phyloP scores from a whole-genome alignment of 1,140 invertebrate genomes.

The Nymphalis io region DNA sequence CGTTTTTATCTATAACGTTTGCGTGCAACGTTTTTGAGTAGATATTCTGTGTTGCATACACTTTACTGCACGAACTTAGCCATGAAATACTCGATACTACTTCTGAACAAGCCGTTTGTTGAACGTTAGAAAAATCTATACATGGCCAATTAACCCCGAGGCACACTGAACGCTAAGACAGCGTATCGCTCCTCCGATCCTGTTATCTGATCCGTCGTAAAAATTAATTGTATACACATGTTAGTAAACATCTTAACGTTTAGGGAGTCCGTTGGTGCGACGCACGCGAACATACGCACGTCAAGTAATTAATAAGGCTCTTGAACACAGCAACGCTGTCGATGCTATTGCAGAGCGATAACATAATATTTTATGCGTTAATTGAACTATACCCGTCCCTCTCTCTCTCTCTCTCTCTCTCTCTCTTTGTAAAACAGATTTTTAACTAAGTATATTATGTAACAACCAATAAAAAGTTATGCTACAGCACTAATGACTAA shows the following conservation, averaged over 20 bases:
- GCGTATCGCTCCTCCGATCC: constrained; percentile 62
- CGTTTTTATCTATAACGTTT: background rate
- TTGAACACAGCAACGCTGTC: background rate
- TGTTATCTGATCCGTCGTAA: constrained; percentile 76
- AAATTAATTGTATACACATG: constrained; percentile 79
- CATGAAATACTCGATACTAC: background rate
- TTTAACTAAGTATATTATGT: too few species aligned
- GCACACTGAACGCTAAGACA: constrained; percentile 41
- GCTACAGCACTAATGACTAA: too few species aligned
- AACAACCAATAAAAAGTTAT: too few species aligned
- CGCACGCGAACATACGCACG: constrained; percentile 45
- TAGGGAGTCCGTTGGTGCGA: constrained; percentile 46
- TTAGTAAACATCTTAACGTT: constrained; percentile 74
- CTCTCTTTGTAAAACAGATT: too few species aligned
- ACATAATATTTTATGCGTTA: too few species aligned
- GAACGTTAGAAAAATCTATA: constrained; percentile 11
- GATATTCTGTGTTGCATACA: too few species aligned
- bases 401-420: too few species aligned
- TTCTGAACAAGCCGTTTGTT: background rate
- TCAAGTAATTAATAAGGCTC: constrained; percentile 12
- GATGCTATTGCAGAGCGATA: too few species aligned
- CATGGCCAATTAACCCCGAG: constrained; percentile 59
- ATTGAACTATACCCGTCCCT: too few species aligned
- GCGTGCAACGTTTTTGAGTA: too few species aligned
- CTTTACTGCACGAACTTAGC: too few species aligned